Percentiles rank a stretch among this genome's conserved stretches.
These are phyloP conservation scores for Thymelicus sylvestris DNA, from an alignment of 2,888 invertebrate species.

Conservation along the genomic window DNA sequence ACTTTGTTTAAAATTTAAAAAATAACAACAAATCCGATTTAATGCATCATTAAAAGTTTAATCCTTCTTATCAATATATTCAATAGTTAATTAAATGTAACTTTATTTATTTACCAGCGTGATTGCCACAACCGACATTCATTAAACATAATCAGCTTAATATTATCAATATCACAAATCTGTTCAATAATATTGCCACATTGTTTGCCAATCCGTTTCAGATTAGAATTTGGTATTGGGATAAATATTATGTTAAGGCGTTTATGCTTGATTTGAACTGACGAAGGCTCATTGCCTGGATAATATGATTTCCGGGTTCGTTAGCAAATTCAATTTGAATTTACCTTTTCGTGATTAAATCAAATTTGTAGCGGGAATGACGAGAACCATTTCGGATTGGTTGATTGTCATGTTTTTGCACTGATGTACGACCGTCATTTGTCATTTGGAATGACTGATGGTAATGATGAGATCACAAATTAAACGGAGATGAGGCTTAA, in stretches of 20 bases:
- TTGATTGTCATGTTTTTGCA: conserved; percentile 14
- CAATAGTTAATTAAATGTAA: neutral
- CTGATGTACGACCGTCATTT: neutral
- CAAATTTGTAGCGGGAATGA: conserved; percentile 38
- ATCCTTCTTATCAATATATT: neutral
- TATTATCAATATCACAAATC: conserved; percentile 22
- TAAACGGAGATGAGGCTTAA: too few relatives aligned
- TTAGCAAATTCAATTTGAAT: conserved; percentile 41
- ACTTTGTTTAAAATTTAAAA: too few relatives aligned
- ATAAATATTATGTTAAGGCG: conserved; percentile 37
- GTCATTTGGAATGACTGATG: neutral
- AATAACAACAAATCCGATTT: too few relatives aligned
- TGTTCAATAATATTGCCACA: conserved; percentile 11
- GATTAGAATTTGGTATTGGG: conserved; percentile 29
- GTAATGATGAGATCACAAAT: too few relatives aligned
- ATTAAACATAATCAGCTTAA: conserved; percentile 26
- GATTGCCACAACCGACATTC: neutral
- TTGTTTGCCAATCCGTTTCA: conserved; percentile 25
- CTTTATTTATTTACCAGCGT: neutral
- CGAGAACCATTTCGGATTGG: conserved; percentile 31
- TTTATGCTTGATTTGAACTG: conserved; percentile 41
- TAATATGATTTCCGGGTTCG: conserved; percentile 43
- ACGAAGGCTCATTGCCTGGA: conserved; percentile 40
- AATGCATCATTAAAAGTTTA: too few relatives aligned
- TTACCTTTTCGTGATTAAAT: conserved; percentile 41